phyloP scores from a whole-genome alignment of 2,113 vertebrate genomes.

The Eublepharis macularius region DNA sequence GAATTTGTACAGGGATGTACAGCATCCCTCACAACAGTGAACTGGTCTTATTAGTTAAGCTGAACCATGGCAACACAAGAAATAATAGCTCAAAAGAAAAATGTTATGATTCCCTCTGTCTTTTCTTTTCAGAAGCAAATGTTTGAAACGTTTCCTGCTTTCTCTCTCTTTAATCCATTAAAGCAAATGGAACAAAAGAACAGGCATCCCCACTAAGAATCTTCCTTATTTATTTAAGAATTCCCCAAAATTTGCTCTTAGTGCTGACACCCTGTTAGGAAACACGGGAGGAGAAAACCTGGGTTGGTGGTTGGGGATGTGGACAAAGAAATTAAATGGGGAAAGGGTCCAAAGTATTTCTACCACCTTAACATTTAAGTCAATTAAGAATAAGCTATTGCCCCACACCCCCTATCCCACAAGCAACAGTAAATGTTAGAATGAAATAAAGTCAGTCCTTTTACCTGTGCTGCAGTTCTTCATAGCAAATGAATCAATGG shows the following conservation, averaged over 20 bases:
- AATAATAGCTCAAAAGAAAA: constrained; percentile 19
- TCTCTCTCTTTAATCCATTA: too few relatives aligned
- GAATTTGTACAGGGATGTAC: neutral
- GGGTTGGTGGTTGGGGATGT: constrained; percentile 22
- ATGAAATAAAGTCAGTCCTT: neutral
- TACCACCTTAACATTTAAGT: constrained; percentile 16
- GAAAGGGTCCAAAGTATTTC: neutral
- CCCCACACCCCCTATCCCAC: neutral
- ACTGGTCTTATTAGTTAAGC: neutral
- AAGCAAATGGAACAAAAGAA: constrained; percentile 21
- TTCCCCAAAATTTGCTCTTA: neutral
- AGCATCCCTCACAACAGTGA: neutral
- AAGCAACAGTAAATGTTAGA: neutral
- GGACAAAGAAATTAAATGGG: constrained; percentile 8
- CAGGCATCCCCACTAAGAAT: constrained; percentile 37
- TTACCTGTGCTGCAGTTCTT: constrained; percentile 84
- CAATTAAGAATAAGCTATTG: neutral
- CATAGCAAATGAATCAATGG: constrained; percentile 79
- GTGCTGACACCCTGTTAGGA: constrained; percentile 23
- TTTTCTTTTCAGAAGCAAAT: neutral
- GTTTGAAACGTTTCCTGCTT: neutral
- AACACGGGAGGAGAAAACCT: constrained; percentile 38
- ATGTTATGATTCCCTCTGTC: neutral
- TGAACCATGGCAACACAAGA: constrained; percentile 2
- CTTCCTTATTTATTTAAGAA: constrained; percentile 20